phyloP scores from a whole-genome alignment of 2,797 vertebrate genomes.

The Esox masquinongy region DNA sequence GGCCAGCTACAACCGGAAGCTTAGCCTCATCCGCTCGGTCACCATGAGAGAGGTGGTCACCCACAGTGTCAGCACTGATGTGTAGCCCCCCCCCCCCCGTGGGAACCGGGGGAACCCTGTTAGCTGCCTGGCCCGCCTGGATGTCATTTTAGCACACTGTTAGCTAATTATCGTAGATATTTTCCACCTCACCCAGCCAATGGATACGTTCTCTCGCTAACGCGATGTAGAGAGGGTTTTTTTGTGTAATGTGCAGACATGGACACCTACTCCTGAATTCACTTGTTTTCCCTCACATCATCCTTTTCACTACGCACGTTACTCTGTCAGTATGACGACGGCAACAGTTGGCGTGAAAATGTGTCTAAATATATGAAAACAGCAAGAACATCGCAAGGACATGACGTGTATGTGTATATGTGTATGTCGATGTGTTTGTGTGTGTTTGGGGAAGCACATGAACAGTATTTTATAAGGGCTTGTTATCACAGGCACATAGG shows the following conservation, averaged over 20 bases:
- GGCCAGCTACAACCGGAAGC: conserved; percentile 80
- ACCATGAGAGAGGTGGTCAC: conserved; percentile 89
- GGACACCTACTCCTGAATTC: conserved; percentile 6
- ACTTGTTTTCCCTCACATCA: background rate
- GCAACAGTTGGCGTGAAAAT: background rate
- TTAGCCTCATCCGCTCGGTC: conserved; percentile 85
- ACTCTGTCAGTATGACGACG: conserved; percentile 5
- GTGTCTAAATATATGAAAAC: background rate
- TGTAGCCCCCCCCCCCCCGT: conserved; percentile 62
- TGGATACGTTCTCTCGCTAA: conserved; percentile 5
- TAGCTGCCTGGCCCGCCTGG: background rate
- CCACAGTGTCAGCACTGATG: conserved; percentile 91
- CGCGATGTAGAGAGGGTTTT: background rate
- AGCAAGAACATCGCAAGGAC: background rate
- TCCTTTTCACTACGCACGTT: background rate
- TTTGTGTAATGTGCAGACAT: background rate
- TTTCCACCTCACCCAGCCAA: background rate
- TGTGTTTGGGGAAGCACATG: conserved; percentile 18
- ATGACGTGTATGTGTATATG: conserved; percentile 13
- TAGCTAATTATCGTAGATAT: background rate
- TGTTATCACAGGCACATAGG: conserved; percentile 27
- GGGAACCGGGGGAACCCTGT: conserved; percentile 1
- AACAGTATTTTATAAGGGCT: conserved; percentile 41
- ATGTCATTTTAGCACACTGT: background rate
- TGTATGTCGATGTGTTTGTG: conserved; percentile 12